Conservation (phyloP, 2,888 invertebrate species). For the Apomyelois bistriatella region DNA sequence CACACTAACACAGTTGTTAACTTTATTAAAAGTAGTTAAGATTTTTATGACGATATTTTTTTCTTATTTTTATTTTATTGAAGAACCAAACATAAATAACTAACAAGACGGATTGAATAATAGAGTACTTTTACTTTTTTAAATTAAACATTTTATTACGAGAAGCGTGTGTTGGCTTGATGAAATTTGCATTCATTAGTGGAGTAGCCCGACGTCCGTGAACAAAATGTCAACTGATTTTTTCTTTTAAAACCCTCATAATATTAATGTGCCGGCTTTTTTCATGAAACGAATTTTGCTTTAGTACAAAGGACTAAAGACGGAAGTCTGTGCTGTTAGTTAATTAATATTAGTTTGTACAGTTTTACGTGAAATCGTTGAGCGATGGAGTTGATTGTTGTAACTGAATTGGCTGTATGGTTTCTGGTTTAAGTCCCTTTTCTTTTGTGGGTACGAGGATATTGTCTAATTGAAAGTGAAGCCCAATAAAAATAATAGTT, state of each 20-base stretch:
- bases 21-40: too few relatives aligned
- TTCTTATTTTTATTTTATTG: too few relatives aligned
- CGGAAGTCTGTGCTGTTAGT: neutral
- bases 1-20: too few relatives aligned
- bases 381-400: too few relatives aligned
- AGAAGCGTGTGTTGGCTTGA: slow-evolving; percentile 54
- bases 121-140: slow-evolving; percentile 28
- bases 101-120: neutral
- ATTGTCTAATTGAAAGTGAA: too few relatives aligned
- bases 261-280: slow-evolving; percentile 1
- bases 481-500: too few relatives aligned
- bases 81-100: neutral
- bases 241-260: slow-evolving; percentile 31
- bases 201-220: slow-evolving; percentile 42
- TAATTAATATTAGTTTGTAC: neutral
- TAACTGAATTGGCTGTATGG: too few relatives aligned
- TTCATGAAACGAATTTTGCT: neutral
- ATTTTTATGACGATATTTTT: too few relatives aligned
- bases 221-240: slow-evolving; percentile 46
- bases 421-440: too few relatives aligned
- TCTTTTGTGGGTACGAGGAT: too few relatives aligned
- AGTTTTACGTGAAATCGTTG: neutral
- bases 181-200: slow-evolving; percentile 74
- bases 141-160: slow-evolving; percentile 54
- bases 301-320: neutral